Conservation (phyloP, 2,888 invertebrate species). For the Odontomyia ornata region DNA sequence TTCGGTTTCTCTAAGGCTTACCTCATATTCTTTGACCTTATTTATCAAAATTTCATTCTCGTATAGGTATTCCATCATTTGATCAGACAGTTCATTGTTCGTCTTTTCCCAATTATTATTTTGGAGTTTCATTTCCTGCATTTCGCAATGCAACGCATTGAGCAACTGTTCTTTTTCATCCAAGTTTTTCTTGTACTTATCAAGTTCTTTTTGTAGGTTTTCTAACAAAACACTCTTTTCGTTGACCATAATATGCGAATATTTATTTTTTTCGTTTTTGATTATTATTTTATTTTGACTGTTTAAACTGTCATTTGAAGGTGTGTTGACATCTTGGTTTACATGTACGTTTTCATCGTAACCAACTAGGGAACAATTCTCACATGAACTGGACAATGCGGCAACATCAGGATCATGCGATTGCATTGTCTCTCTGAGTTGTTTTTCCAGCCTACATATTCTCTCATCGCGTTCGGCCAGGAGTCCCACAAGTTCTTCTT, state of each 20-base stretch:
- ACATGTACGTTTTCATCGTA: background rate
- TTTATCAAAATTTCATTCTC: conserved; percentile 66
- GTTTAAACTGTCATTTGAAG: background rate
- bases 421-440: background rate
- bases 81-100: conserved; percentile 68
- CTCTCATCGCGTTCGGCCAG: conserved; percentile 62
- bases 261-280: no score
- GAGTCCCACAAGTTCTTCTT: conserved; percentile 67
- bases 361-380: background rate
- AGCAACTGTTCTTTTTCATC: background rate
- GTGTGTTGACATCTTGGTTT: background rate
- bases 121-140: conserved; percentile 54
- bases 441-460: conserved; percentile 53
- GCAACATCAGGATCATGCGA: background rate
- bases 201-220: conserved; percentile 11
- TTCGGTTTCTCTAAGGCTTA: conserved; percentile 45
- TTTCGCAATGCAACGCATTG: background rate
- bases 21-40: background rate
- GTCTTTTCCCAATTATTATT: conserved; percentile 65
- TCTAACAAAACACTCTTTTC: background rate
- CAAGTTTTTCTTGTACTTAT: background rate
- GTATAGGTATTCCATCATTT: conserved; percentile 69
- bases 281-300: no score
- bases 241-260: no score
- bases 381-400: background rate